Conservation (phyloP, 1,140 invertebrate genomes). For the Venturia canescens region DNA sequence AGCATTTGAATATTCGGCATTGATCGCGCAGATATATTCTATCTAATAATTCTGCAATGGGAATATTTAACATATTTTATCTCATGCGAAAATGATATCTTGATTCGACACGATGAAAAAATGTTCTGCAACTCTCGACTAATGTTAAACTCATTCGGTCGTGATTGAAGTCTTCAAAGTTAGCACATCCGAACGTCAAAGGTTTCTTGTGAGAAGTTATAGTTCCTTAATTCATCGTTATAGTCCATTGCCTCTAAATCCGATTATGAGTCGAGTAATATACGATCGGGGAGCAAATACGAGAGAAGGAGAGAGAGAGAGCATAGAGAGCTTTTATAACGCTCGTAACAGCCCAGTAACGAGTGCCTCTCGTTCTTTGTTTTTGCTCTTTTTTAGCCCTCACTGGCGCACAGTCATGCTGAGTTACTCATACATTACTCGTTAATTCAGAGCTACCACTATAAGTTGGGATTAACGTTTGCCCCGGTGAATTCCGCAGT, state of each 20-base stretch:
- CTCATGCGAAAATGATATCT: too few species aligned
- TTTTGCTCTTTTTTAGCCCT: slow-evolving; percentile 19
- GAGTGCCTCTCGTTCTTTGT: slow-evolving; percentile 2
- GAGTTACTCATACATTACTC: slow-evolving; percentile 33
- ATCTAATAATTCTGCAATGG: too few species aligned
- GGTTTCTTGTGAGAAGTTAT: neutral
- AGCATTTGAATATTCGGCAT: neutral
- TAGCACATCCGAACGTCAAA: too few species aligned
- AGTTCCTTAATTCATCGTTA: slow-evolving; percentile 7
- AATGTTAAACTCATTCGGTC: too few species aligned
- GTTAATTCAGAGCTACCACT: slow-evolving; percentile 20
- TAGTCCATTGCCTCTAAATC: slow-evolving; percentile 10
- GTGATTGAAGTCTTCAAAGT: neutral
- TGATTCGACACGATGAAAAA: too few species aligned
- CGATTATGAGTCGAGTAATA: slow-evolving; percentile 26
- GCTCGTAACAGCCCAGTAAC: slow-evolving; percentile 29
- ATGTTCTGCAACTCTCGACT: too few species aligned
- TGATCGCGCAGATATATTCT: too few species aligned
- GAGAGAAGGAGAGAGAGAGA: slow-evolving; percentile 9
- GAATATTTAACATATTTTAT: too few species aligned
- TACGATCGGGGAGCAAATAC: slow-evolving; percentile 25
- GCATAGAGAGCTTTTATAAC: slow-evolving; percentile 35
- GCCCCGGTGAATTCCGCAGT: slow-evolving; percentile 13
- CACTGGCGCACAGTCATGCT: neutral
- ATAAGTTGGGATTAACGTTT: slow-evolving; percentile 35